phyloP scores from a whole-genome alignment of 2,797 vertebrate species.

The Eremophila alpestris region DNA sequence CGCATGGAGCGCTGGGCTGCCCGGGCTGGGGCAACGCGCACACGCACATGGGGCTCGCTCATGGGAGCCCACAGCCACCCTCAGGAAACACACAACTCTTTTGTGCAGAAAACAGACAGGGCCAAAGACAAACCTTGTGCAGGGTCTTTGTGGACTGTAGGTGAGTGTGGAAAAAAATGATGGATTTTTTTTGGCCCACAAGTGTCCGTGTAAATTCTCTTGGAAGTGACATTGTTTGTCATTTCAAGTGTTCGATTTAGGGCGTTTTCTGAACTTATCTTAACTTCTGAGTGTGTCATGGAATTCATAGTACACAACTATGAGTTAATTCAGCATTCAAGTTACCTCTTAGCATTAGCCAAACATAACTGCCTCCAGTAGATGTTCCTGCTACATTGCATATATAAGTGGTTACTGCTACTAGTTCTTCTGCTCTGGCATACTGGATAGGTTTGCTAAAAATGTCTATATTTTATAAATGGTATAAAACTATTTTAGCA shows the following conservation, averaged over 20 bases:
- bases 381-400: neutral
- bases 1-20: conserved; percentile 72
- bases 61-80: neutral
- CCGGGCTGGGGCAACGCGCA: neutral
- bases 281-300: too few species aligned
- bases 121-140: neutral
- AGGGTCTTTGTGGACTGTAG: neutral
- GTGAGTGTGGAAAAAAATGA: neutral
- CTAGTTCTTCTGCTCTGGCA: conserved; percentile 2
- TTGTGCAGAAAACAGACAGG: neutral
- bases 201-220: neutral
- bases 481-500: conserved; percentile 47
- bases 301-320: neutral
- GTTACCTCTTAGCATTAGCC: neutral
- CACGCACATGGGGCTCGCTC: neutral
- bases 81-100: conserved; percentile 7
- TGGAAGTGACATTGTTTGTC: neutral
- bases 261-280: neutral
- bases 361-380: neutral
- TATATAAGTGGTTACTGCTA: neutral
- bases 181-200: neutral
- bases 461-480: conserved; percentile 21
- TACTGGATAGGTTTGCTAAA: conserved; percentile 10
- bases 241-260: neutral
- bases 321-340: neutral